Evolutionary conservation across 2,888 invertebrate species (phyloP), one percentile per base, ranked within the genome.

Genomic region (Cerastis leucographa): DNA sequence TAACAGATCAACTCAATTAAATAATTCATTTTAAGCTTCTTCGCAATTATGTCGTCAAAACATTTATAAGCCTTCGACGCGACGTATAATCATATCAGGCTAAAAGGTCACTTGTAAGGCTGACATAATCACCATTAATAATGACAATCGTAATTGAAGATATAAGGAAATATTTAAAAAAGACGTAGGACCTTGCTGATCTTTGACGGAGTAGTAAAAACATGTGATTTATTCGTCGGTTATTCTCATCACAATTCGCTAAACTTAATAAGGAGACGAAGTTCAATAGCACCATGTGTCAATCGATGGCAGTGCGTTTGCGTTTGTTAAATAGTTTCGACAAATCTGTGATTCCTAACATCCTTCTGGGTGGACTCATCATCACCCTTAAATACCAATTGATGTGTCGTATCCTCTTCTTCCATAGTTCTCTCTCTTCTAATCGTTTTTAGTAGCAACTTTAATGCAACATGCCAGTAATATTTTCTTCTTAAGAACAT

Each of bases 111-210:
- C 42, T 35, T 42, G 44, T 25, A 40, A 46, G n/a, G 8, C 29
- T 75, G 68, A 65, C 46, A 68, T 54, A 65, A 85, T 71, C 40
- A 35, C 11, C 19, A 54, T 64, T 49, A 51, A 66, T 69, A 19
- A 51, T 35, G 85, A 81, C 68, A 81, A 71, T 35, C 8, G 56
- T 82, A 68, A 85, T 76, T 71, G 44, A 69, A 71, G 66, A 69
- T 44, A 71, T 46, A 81, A 68, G 74, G 75, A 85, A 82, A 85
- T 61, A 80, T 85, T 80, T 35, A 61, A 84, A 67, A 59, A 35
- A 46, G 61, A 84, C 46, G 65, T 56, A 61, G 66, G 25, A 29
- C 22, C 54, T 71, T 35, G 40, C n/a, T 68, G 56, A 71, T 67
- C 70, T 64, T 74, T 67, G 40, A 25, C 6, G 1, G 0, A 8